These are phyloP conservation scores for Dasyornis broadbenti DNA, from an alignment of 2,113 vertebrate genomes.

Conservation along the genomic window DNA sequence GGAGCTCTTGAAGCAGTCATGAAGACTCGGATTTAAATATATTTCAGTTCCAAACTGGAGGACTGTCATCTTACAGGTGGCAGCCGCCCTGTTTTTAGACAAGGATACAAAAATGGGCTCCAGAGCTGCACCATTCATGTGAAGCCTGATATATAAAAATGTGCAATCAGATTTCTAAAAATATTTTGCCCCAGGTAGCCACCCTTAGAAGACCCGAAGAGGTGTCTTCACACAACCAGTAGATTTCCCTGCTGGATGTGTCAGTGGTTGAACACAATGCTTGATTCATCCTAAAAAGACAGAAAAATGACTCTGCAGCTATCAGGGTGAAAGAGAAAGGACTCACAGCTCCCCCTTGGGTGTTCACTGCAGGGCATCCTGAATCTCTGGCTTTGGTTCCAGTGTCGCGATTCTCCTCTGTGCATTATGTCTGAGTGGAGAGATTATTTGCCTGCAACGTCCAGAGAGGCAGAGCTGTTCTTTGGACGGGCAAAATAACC, in stretches of 20 bases:
- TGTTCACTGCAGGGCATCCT: neutral
- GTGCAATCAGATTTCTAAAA: neutral
- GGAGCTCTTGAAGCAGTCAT: neutral
- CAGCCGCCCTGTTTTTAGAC: neutral
- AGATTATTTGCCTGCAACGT: neutral
- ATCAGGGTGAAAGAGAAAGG: neutral
- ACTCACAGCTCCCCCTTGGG: neutral
- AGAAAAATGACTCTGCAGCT: neutral
- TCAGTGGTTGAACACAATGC: fast-evolving
- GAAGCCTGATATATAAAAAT: neutral
- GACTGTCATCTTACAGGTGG: neutral
- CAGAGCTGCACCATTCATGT: neutral
- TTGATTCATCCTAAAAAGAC: neutral
- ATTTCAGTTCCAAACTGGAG: neutral
- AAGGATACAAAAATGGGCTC: neutral
- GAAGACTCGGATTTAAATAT: neutral
- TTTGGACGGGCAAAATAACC: neutral
- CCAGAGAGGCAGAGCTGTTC: neutral
- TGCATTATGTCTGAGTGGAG: neutral
- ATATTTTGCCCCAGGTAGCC: neutral
- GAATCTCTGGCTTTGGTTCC: too few relatives aligned
- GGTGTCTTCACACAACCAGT: neutral
- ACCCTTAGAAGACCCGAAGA: neutral
- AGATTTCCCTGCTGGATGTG: neutral
- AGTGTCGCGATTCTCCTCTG: too few relatives aligned